Evolutionary conservation across 1,140 invertebrate species (phyloP).

Genomic region (Drosophila jambulina): DNA sequence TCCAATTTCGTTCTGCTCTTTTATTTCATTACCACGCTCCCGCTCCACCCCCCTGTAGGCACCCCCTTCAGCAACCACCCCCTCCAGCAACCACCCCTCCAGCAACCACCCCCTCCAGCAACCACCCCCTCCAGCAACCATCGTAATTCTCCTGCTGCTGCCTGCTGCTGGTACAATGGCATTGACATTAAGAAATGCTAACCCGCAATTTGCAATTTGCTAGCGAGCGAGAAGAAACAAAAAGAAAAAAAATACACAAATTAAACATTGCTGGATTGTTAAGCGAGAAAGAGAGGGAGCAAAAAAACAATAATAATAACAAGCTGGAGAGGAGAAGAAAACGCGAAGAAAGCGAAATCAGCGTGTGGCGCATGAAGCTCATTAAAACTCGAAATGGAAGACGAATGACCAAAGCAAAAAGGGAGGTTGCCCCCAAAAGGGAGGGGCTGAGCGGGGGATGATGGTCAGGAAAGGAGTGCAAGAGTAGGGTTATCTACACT

Average conservation of each 20-base stretch:
- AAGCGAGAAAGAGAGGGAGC: neutral
- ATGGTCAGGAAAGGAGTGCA: constrained; percentile 7
- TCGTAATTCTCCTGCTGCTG: constrained; percentile 17
- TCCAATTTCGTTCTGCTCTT: constrained; percentile 29
- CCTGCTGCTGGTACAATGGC: constrained; percentile 39
- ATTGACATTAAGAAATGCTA: constrained; percentile 68
- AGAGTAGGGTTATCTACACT: constrained; percentile 14
- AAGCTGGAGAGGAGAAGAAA: constrained; percentile 29
- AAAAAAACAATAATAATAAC: constrained; percentile 60
- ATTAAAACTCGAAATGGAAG: constrained; percentile 64
- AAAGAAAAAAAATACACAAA: constrained; percentile 5
- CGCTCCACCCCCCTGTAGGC: neutral
- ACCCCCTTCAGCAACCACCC: neutral
- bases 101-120: neutral
- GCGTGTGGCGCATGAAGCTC: constrained; percentile 66
- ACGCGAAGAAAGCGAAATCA: constrained; percentile 59
- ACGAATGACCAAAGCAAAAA: constrained; percentile 45
- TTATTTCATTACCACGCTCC: constrained; percentile 7
- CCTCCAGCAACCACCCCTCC: neutral
- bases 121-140: neutral
- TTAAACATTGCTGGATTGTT: constrained; percentile 12
- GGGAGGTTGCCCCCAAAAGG: neutral
- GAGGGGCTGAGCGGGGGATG: neutral
- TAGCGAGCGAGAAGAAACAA: constrained; percentile 7
- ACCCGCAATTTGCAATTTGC: constrained; percentile 65